These are phyloP conservation scores for Platygyra sinensis DNA, from an alignment of 64 coral and sea anemone species.

Conservation along the genomic window DNA sequence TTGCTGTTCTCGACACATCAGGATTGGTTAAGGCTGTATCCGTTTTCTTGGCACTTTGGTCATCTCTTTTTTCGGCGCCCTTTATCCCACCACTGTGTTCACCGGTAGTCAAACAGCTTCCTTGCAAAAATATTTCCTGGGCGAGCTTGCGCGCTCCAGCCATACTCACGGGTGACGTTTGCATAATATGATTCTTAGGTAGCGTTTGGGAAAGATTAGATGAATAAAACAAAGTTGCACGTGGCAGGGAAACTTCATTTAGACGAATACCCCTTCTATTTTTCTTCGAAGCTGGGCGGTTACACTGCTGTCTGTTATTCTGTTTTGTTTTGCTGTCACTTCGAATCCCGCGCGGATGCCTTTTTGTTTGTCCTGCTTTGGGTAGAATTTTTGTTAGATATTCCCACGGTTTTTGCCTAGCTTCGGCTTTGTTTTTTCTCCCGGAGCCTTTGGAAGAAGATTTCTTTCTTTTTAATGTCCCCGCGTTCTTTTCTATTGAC, in stretches of 20 bases:
- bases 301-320: not conserved
- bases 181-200: constrained; percentile 63
- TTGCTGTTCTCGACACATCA: not conserved
- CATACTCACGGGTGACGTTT: constrained; percentile 42
- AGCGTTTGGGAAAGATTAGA: constrained; percentile 47
- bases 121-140: constrained; percentile 56
- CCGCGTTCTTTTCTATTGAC: not conserved
- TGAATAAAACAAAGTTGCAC: constrained; percentile 48
- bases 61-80: not conserved
- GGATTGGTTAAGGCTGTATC: not conserved
- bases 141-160: constrained; percentile 46
- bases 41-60: not conserved
- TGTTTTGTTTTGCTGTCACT: not conserved
- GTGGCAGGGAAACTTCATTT: not conserved
- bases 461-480: constrained; percentile 11
- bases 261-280: not conserved
- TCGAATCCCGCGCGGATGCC: not conserved
- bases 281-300: not conserved
- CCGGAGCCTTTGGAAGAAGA: not conserved
- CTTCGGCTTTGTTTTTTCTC: not conserved
- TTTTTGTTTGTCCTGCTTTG: not conserved
- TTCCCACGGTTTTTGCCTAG: not conserved
- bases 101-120: not conserved
- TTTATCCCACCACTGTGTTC: not conserved
- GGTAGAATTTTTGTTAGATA: not conserved